Base-by-base conservation (phyloP, 2,797 vertebrate genomes). In the Schizopygopsis malacanthus region DNA sequence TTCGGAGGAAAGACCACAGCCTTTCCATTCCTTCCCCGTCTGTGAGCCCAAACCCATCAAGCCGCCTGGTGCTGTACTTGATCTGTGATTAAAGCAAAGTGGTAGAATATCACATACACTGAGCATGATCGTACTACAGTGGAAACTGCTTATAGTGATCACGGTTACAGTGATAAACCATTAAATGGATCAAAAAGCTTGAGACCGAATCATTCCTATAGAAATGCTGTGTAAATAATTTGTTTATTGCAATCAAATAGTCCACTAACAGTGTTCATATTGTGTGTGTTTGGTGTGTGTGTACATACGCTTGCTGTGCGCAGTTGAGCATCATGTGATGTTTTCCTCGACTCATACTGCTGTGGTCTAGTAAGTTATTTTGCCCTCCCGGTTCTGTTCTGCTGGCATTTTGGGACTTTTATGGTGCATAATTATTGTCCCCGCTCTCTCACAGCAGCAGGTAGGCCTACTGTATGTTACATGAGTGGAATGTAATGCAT, bases 1-100 rank as follows among this genome's bases (percentile, higher is more conserved):
- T 50, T 41, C 20, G 3, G 43, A 83, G 39, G 50, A 39, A 75
- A 37, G 81, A 83, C 71, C 70, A 76, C 39, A 83, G 56, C 43
- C 70, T 75, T 41, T 83, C 52, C 82, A 83, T 83, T 33, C 45
- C 82, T 76, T 72, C 33, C 11, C 76, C 54, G 3, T 79, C 54
- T 59, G 76, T 79, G 39, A 79, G 76, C 16, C 54, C 76, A 72
- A 73, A 72, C 41, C 54, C 71, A 41, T 75, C 11, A 4, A 63
- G 50, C 52, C 69, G 4, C 33, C 70, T 43, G 28, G 82, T 83
- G 37, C 81, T 83, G 11, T 73, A 54, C 71, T 73, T 77, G 52
- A 75, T 63, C 72, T 77, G 72, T 33, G 18, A 56, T 22, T 56
- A 39, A 78, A 47, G 45, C 4, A 56, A 28, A 73, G 43, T 50